Base-by-base conservation (phyloP, 2,797 vertebrate genomes). In the Perodicticus potto region DNA sequence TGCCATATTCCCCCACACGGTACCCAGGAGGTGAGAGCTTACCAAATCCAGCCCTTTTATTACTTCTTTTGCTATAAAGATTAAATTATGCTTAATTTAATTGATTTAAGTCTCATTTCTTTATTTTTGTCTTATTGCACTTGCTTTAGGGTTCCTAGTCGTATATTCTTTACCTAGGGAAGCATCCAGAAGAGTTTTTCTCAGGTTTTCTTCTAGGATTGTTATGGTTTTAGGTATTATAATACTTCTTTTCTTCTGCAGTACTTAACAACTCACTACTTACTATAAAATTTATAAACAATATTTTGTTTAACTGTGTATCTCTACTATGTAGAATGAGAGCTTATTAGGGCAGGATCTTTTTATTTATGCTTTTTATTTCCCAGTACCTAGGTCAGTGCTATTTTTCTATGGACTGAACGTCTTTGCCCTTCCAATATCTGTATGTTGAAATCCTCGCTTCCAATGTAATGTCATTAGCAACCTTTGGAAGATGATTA, bases 331-430 rank as follows among this genome's bases (percentile, higher is more conserved):
- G 43, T 86, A 45, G 23, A 86, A 19, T 40, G 29, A 77, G 11
- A 59, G 0, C 59, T 63, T 69, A 57, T 63, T 92, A 83, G 0
- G n/a, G 3, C 12, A 63, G 27, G 49, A 29, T n/a, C 13, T 88
- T 93, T 76, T 3, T 57, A 81, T 49, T 76, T 93, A 25, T 55
- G 61, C 43, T 86, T 77, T 49, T 88, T 89, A 37, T 76, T 89
- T 97, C 32, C 22, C 10, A 65, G 8, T 72, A 45, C 13, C 23
- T 89, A 69, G 13, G 74, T 59, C 9, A 76, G 14, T 78, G 20
- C 19, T 91, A 1, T 17, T 85, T 77, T 3, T 19, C 14, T 40
- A n/a, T 25, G 7, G 20, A 78, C 53, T 73, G 37, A 55, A 5
- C 20, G 23, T 63, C 22, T 80, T 4, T 67, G 11, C 32, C 19